phyloP scores from a whole-genome alignment of 2,113 vertebrate genomes.

The Laterallus jamaicensis region DNA sequence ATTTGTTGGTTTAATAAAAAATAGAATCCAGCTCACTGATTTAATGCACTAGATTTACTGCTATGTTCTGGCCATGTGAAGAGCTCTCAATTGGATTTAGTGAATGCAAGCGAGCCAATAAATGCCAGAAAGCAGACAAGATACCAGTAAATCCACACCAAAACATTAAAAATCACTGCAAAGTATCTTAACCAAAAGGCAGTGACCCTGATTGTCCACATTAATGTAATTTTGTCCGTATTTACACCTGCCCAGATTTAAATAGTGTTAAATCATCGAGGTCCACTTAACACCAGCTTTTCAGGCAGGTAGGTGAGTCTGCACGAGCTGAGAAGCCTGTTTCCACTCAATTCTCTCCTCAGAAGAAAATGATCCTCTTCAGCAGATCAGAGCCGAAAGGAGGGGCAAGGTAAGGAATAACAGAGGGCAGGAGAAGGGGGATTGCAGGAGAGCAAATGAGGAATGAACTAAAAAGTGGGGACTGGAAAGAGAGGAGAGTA shows the following conservation, averaged over 20 bases:
- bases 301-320: background rate
- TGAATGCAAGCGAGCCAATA: slow-evolving; percentile 27
- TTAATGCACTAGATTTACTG: slow-evolving; percentile 50
- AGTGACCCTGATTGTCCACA: background rate
- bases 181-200: background rate
- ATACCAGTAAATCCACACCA: slow-evolving; percentile 32
- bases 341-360: background rate
- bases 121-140: slow-evolving; percentile 31
- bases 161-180: slow-evolving; percentile 5
- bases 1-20: slow-evolving; percentile 62
- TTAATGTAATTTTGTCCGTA: background rate
- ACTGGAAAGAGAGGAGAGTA: background rate
- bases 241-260: background rate
- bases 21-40: slow-evolving; percentile 32
- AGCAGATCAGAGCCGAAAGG: background rate
- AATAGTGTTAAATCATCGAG: background rate
- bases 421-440: background rate
- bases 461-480: background rate
- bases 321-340: background rate
- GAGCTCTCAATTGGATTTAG: slow-evolving; percentile 57
- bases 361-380: background rate
- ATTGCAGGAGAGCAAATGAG: background rate
- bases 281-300: background rate
- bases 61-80: slow-evolving; percentile 17
- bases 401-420: background rate